Base-by-base conservation (phyloP, 1,140 invertebrate species). In the Neodiprion pinetum region DNA sequence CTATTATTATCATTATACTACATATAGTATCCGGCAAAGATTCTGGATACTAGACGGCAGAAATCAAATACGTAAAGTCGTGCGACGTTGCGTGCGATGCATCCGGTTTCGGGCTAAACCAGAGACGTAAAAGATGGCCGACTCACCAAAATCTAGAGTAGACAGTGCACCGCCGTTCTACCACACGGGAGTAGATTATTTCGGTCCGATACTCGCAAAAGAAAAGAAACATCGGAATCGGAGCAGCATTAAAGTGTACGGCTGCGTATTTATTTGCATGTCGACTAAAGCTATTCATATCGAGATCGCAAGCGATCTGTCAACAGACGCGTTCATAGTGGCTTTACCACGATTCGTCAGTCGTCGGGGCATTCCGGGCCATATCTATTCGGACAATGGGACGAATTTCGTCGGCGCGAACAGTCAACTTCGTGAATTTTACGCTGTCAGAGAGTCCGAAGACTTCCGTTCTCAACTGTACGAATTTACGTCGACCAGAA, bases 1-100 rank as follows among this genome's bases (percentile, higher is more conserved):
- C 17, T 21, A 21, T 21, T 21, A 21, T 21, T 21, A 21, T 21
- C 17, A 1, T 21, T 21, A 21, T 21, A 21, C 17, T 21, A 21
- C 17, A 5, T 61, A 49, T 9, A 53, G 73, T 4, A 14, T 86
- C 23, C 72, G 79, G 8, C 69, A 81, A 70, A 65, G 48, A 67
- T 81, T 78, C 47, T 87, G 84, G 85, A 77, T 80, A n/a, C 40
- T 84, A 14, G 73, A 73, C 14, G 82, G 83, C n/a, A 74, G 77
- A 61, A 80, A 77, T 70, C 65, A 76, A n/a, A 14, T 76, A 10
- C 75, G 75, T 68, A 71, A 71, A 9, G 50, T 76, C 73, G 73
- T 81, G 17, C 73, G 69, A 7, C 79, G 71, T 65, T 89, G 87
- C 76, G 72, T 85, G 28, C 77, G 40, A 69, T 87, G 85, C 77